phyloP scores from a whole-genome alignment of 2,888 invertebrate species.

The Aleiodes testaceus region DNA sequence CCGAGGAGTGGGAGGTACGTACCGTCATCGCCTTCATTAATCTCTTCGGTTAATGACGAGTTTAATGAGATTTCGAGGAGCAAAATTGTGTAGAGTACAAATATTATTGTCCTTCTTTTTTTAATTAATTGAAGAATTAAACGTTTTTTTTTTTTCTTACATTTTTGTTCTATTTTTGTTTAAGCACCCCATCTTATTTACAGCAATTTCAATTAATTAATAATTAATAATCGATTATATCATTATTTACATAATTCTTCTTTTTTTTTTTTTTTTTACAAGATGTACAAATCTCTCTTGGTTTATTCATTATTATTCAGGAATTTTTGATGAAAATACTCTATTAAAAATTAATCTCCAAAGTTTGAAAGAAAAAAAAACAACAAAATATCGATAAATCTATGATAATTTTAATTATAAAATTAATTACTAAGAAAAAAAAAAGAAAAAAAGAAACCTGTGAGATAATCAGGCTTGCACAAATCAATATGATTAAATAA shows the following conservation, averaged over 20 bases:
- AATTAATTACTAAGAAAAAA: neutral
- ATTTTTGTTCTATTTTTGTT: constrained; percentile 1
- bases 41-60: constrained; percentile 25
- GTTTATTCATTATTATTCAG: neutral
- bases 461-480: constrained; percentile 3
- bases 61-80: constrained; percentile 32
- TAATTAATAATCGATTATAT: constrained; percentile 18
- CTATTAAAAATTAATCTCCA: neutral
- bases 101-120: neutral
- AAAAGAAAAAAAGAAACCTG: neutral
- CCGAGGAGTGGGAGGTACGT: constrained; percentile 61
- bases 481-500: too few species aligned
- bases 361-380: neutral
- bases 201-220: neutral
- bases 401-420: neutral
- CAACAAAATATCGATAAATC: neutral
- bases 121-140: neutral
- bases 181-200: neutral
- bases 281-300: constrained; percentile 27
- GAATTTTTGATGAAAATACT: neutral
- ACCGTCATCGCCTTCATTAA: constrained; percentile 42
- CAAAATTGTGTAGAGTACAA: constrained; percentile 26
- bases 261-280: constrained; percentile 5
- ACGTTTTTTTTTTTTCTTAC: neutral
- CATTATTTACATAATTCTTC: constrained; percentile 10